These are phyloP conservation scores for Centropus bengalensis DNA, from an alignment of 2,113 vertebrate species.

Conservation along the genomic window DNA sequence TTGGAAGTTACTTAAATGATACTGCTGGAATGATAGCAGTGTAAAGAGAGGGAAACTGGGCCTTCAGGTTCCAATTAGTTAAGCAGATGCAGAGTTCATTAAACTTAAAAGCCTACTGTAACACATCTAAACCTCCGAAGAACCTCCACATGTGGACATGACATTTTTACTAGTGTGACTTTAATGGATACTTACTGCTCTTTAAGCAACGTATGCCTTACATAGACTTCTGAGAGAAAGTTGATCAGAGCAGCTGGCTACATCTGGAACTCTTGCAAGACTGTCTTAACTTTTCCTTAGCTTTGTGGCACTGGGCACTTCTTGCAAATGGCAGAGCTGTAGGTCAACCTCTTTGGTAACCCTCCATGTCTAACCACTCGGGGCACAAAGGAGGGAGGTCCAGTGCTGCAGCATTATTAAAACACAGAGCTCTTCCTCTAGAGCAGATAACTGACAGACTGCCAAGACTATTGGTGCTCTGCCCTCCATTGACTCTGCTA, in stretches of 20 bases:
- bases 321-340: not conserved
- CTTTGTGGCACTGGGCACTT: not conserved
- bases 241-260: not conserved
- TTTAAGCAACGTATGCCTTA: not conserved
- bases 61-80: not conserved
- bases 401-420: not conserved
- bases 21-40: not conserved
- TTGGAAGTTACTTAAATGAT: not conserved
- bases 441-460: not conserved
- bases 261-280: not conserved
- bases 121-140: not conserved
- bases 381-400: not conserved
- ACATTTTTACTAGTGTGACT: not conserved
- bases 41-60: not conserved
- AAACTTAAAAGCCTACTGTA: not conserved
- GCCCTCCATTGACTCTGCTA: not conserved
- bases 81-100: not conserved
- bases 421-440: not conserved
- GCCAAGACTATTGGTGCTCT: not conserved
- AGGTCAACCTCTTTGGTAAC: not conserved
- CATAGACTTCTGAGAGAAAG: not conserved
- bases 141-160: not conserved
- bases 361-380: not conserved
- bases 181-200: not conserved
- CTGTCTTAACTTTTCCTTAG: not conserved